Evolutionary conservation across 2,113 vertebrate genomes (phyloP).

Genomic region (Callithrix jacchus): DNA sequence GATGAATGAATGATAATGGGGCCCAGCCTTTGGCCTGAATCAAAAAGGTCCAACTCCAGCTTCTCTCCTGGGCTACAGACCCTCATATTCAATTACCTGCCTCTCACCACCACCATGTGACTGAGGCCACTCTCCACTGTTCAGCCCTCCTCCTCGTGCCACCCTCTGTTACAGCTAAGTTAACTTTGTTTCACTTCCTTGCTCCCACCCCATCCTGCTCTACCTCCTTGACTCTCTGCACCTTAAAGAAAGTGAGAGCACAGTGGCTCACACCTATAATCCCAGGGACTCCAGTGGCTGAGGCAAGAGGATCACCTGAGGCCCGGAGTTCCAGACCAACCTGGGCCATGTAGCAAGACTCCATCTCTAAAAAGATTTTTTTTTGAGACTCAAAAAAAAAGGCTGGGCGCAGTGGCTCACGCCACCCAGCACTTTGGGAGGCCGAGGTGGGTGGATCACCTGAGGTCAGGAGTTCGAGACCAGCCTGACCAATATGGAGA

Average conservation of each 20-base stretch:
- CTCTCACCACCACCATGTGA: neutral
- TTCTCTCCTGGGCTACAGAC: too few relatives aligned
- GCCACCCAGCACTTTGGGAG: neutral
- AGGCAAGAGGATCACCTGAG: too few relatives aligned
- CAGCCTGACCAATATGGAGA: too few relatives aligned
- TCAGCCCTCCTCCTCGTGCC: neutral
- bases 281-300: too few relatives aligned
- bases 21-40: neutral
- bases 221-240: neutral
- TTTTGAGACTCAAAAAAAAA: too few relatives aligned
- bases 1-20: neutral
- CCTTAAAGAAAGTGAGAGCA: neutral
- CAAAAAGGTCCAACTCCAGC: neutral
- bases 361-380: too few relatives aligned
- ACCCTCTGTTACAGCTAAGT: neutral
- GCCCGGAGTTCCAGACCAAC: too few relatives aligned
- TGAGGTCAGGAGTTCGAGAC: too few relatives aligned
- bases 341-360: too few relatives aligned
- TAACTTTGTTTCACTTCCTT: neutral
- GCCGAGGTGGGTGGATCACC: too few relatives aligned
- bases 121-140: neutral
- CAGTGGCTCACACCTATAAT: too few relatives aligned
- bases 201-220: neutral
- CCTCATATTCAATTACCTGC: neutral
- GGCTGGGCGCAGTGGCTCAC: neutral